Evolutionary conservation across 2,797 vertebrate species (phyloP), one percentile per base, ranked within the genome.

Genomic region (Phyllotis vaccarum): DNA sequence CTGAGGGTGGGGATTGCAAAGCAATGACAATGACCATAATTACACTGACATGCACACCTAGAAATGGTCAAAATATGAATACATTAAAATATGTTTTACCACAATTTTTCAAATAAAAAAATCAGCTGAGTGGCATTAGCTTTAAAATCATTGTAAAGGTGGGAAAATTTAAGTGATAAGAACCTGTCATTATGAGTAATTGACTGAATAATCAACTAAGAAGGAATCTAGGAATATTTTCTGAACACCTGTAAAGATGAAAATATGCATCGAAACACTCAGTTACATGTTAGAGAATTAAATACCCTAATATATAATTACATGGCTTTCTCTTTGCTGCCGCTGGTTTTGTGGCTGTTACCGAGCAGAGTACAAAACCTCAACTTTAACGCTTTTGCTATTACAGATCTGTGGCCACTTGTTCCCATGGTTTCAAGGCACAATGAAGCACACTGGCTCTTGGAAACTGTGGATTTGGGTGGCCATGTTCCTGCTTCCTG

Each of bases 401-500:
- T 98, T 99, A 97, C 96, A 99, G 99, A 98, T 99, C 98, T 98
- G 96, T 96, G 97, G 94, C 98, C 97, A 94, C 91, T 98, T 97
- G 98, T 98, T 98, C 98, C 97, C 98, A 98, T 98, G 98, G 98
- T 98, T 98, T 97, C 97, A 87, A 98, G 98, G 82, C 97, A 98
- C 98, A 98, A 99, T 99, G 99, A 99, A 98, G 98, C 95, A 96
- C 98, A 49, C 97, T 96, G 98, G 98, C 97, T 98, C 98, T 98
- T 99, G 98, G 99, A 98, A 98, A 95, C 91, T 98, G 98, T 98
- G 99, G 97, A 97, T 99, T 97, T 99, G 99, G 99, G 98, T 98
- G 96, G 96, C 98, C 97, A 93, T 98, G 96, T 70, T 98, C 82
- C 97, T 98, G 96, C 96, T 99, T 98, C 99, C 98, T 96, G 96